Percentiles rank a stretch among this genome's conserved stretches.
These are phyloP conservation scores for Bombus terrestris DNA, from an alignment of 1,140 invertebrate species.

Conservation along the genomic window DNA sequence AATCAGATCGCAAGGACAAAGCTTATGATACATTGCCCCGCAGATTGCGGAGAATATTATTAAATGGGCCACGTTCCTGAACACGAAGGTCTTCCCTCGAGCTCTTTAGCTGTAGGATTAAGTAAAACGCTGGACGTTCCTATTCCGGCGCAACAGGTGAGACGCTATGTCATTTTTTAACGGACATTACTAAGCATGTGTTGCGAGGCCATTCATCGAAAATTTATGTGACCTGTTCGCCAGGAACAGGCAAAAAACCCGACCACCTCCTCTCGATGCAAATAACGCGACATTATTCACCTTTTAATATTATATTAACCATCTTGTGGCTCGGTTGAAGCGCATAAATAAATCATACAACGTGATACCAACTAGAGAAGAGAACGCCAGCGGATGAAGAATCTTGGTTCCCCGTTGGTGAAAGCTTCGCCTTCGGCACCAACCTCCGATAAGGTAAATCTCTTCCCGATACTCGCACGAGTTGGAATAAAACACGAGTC, in stretches of 20 bases:
- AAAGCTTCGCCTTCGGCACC: neutral
- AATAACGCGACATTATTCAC: slow-evolving; percentile 31
- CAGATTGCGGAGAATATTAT: slow-evolving; percentile 61
- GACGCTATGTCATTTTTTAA: slow-evolving; percentile 68
- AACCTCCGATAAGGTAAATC: slow-evolving; percentile 4
- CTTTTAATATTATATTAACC: slow-evolving; percentile 31
- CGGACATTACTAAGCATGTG: slow-evolving; percentile 61
- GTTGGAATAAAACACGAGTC: slow-evolving; percentile 28
- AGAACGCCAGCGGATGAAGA: neutral
- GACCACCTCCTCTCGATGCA: neutral
- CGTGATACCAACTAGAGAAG: neutral
- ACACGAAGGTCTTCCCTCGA: slow-evolving; percentile 62
- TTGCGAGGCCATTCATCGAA: slow-evolving; percentile 49
- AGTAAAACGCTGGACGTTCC: slow-evolving; percentile 68
- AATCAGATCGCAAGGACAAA: slow-evolving; percentile 57
- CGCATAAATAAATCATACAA: slow-evolving; percentile 25
- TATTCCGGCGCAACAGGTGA: slow-evolving; percentile 70
- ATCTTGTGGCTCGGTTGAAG: neutral
- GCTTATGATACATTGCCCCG: slow-evolving; percentile 42
- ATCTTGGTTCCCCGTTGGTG: neutral
- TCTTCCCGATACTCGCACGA: slow-evolving; percentile 1
- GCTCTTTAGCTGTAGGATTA: slow-evolving; percentile 68
- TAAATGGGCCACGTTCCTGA: slow-evolving; percentile 60
- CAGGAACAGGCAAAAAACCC: slow-evolving; percentile 1
- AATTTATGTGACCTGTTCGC: slow-evolving; percentile 50